phyloP scores from a whole-genome alignment of 2,113 vertebrate genomes.

The Oreochromis niloticus region DNA sequence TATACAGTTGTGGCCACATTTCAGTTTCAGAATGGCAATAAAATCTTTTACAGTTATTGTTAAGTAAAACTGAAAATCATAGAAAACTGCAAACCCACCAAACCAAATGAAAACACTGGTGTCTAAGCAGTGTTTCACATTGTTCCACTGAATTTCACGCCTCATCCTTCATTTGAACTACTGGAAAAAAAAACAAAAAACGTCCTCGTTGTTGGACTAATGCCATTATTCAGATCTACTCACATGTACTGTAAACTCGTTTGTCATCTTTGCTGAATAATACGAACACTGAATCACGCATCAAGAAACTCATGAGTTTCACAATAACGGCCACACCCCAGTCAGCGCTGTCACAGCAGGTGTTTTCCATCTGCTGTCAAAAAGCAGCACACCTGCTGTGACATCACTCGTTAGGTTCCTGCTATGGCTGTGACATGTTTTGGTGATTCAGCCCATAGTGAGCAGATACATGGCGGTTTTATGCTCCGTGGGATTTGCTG shows the following conservation, averaged over 20 bases:
- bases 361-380: not conserved
- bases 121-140: not conserved
- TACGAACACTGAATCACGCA: not conserved
- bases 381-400: not conserved
- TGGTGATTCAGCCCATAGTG: not conserved
- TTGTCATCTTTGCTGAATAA: not conserved
- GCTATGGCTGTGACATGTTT: not conserved
- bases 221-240: not conserved
- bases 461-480: not conserved
- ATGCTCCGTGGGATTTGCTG: not conserved
- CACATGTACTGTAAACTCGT: not conserved
- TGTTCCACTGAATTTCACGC: not conserved
- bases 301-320: not conserved
- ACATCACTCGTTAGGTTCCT: not conserved
- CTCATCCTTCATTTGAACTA: not conserved
- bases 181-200: not conserved
- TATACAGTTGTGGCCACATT: not conserved
- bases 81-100: not conserved
- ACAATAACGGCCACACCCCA: not conserved
- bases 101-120: not conserved
- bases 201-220: not conserved
- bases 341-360: not conserved
- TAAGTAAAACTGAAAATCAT: not conserved
- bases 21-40: not conserved
- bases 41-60: not conserved